These are phyloP conservation scores for Sorex maritimensis DNA, from an alignment of 2,797 vertebrate genomes.

Conservation along the genomic window DNA sequence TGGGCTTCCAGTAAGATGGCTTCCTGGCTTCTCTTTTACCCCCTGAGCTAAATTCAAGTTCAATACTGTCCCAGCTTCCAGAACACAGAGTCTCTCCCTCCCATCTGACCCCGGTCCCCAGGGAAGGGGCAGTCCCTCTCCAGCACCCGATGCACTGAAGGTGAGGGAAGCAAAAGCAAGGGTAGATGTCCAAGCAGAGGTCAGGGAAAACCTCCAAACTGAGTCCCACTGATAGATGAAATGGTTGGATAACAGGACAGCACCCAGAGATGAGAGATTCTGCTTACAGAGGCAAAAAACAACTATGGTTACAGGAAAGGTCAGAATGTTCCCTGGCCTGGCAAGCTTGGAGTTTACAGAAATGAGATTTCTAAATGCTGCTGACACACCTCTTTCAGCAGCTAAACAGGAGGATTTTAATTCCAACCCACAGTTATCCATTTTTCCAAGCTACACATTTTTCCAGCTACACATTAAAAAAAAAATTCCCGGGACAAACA, in stretches of 20 bases:
- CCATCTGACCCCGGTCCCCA: too few relatives aligned
- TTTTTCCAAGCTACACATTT: not conserved
- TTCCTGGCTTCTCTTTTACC: not conserved
- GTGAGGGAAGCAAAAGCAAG: not conserved
- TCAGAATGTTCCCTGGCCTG: conserved; percentile 29
- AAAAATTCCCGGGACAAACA: conserved; percentile 29
- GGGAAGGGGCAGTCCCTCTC: not conserved
- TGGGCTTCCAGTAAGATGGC: not conserved
- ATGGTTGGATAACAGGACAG: not conserved
- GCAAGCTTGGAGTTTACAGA: not conserved
- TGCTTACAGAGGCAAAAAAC: conserved; percentile 45
- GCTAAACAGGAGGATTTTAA: not conserved
- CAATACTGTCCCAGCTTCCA: not conserved
- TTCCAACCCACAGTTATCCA: not conserved
- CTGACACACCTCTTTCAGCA: conserved; percentile 32
- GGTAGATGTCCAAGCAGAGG: not conserved
- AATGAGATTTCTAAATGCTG: conserved; percentile 1
- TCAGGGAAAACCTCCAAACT: not conserved
- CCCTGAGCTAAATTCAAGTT: not conserved
- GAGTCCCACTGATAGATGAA: not conserved
- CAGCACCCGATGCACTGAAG: not conserved
- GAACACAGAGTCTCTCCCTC: not conserved
- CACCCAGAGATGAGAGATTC: not conserved
- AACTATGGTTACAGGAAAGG: not conserved
- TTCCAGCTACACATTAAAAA: not conserved